Conservation (phyloP, 1,140 invertebrate genomes). For the Orius insidiosus region DNA sequence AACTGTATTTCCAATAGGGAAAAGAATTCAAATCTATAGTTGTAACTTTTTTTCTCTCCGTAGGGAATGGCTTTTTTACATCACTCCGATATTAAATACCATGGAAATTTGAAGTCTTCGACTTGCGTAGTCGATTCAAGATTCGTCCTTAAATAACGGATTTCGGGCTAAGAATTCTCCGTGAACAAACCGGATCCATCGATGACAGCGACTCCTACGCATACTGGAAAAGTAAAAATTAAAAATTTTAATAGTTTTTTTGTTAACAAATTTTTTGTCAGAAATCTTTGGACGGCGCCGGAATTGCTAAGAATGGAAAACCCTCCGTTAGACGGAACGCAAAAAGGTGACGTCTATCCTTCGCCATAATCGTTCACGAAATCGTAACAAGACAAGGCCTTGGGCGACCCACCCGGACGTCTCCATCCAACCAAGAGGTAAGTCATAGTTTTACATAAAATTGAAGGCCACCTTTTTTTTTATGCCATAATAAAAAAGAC, state of each 20-base stretch:
- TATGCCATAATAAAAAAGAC: too few relatives aligned
- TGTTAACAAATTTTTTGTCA: slow-evolving; percentile 29
- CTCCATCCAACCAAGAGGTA: slow-evolving; percentile 12
- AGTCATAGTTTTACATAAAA: not conserved
- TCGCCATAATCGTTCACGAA: slow-evolving; percentile 89
- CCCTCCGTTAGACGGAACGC: slow-evolving; percentile 53
- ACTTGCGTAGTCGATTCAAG: slow-evolving; percentile 96
- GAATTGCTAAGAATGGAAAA: slow-evolving; percentile 62
- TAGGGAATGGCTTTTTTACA: slow-evolving; percentile 92
- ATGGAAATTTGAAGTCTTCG: slow-evolving; percentile 88
- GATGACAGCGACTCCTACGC: slow-evolving; percentile 30
- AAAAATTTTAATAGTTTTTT: too few relatives aligned
- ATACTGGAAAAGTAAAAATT: slow-evolving; percentile 39
- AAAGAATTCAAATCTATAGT: too few relatives aligned
- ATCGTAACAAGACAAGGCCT: slow-evolving; percentile 68
- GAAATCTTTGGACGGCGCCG: slow-evolving; percentile 84
- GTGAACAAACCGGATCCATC: slow-evolving; percentile 29
- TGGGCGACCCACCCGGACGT: slow-evolving; percentile 31
- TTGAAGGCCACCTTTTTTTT: not conserved
- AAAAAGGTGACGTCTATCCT: slow-evolving; percentile 87
- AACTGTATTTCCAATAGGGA: not conserved
- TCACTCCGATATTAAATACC: slow-evolving; percentile 73
- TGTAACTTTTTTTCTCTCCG: slow-evolving; percentile 18
- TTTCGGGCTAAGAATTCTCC: slow-evolving; percentile 70
- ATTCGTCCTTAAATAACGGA: slow-evolving; percentile 93